Base-by-base conservation (phyloP, 2,888 invertebrate genomes). In the Drepana falcataria region DNA sequence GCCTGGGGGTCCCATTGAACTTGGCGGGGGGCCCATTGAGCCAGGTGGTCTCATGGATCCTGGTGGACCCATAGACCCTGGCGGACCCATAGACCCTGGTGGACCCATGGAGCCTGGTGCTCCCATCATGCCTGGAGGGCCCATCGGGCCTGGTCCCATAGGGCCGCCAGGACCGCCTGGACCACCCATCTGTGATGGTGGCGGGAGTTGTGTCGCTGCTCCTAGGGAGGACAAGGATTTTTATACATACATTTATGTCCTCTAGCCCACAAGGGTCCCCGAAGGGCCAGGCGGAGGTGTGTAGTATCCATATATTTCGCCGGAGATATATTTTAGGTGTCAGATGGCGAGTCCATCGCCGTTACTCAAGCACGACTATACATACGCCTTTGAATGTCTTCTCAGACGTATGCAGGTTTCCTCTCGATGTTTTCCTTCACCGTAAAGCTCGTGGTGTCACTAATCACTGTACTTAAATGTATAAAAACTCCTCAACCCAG, bases 131-230 rank as follows among this genome's bases (percentile, higher is more conserved):
- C 44, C 44, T 6, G 40, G 7, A 9, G 6, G 44, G 6, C 44
- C 79, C 9, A 49, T 52, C n/a, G 58, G 44, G 1, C 58, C 52
- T 4, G 61, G 53, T 4, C 37, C 5, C 37, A 37, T 4, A 0
- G 37, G 37, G 4, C 37, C 37, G 5, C 5, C 5, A 5, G 37
- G 37, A 37, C 37, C 37, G 5, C 37, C 37, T 4, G 44, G 44
- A 6, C 7, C 44, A 44, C 44, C 44, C 44, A 44, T 44, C 9
- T 44, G 44, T 7, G 44, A 44, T 2, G 44, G 44, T 44, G 44
- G 44, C 3, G 6, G 44, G 9, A 44, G 44, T 6, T 44, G 6
- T 9, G 44, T 2, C 9, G 9, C 44, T 9, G 44, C 6, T 9
- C 44, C 44, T 44, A 9, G 2, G 6, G 9, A 9, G 1, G 2